phyloP scores from a whole-genome alignment of 2,113 vertebrate species.

The Condylura cristata region DNA sequence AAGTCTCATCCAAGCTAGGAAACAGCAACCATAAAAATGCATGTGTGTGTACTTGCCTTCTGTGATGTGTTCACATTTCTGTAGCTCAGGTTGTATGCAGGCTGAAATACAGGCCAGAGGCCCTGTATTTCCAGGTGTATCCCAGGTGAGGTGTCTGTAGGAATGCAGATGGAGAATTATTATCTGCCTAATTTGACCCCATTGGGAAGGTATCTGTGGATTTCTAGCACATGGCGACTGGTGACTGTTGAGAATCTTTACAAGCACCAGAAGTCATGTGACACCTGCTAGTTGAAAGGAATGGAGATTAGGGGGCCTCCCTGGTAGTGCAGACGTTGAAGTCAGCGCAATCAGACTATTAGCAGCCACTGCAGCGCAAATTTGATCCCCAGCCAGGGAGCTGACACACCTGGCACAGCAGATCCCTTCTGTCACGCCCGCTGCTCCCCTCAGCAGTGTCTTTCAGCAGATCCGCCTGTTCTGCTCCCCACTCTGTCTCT shows the following conservation, averaged over 20 bases:
- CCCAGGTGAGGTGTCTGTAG: neutral
- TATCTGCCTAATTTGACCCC: neutral
- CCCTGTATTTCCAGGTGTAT: slow-evolving; percentile 19
- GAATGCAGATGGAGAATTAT: slow-evolving; percentile 27
- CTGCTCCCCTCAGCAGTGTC: too few relatives aligned
- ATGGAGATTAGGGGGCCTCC: too few relatives aligned
- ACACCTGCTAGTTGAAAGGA: slow-evolving; percentile 15
- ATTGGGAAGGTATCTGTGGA: neutral
- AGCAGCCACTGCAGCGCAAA: too few relatives aligned
- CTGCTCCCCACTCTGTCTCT: too few relatives aligned
- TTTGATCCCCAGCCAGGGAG: too few relatives aligned
- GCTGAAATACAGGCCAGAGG: neutral
- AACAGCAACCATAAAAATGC: slow-evolving; percentile 57
- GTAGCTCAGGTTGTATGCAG: neutral
- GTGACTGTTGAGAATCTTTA: neutral
- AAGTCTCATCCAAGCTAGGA: slow-evolving; percentile 59
- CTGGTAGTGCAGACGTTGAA: too few relatives aligned
- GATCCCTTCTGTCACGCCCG: too few relatives aligned
- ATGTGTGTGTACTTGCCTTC: slow-evolving; percentile 50
- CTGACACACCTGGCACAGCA: too few relatives aligned
- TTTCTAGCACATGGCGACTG: neutral
- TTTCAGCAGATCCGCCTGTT: too few relatives aligned
- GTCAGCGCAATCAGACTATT: too few relatives aligned
- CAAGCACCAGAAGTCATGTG: neutral
- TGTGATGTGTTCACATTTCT: neutral